Evolutionary conservation across 2,797 vertebrate genomes (phyloP).

Genomic region (Sebastes taczanowskii): DNA sequence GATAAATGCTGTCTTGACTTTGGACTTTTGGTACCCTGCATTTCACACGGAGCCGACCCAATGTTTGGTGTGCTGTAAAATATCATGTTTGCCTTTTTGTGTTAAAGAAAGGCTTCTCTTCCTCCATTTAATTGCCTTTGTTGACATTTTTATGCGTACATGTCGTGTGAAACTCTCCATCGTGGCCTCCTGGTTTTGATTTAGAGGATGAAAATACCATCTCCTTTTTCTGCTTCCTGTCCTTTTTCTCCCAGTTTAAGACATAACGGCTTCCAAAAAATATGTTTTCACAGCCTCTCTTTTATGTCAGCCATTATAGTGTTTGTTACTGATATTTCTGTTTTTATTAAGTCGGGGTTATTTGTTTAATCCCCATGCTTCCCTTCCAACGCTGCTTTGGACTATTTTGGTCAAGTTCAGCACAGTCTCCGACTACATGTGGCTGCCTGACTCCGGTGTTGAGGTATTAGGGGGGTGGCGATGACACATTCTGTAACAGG

Average conservation of each 20-base stretch:
- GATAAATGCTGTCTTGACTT: neutral
- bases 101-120: neutral
- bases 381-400: neutral
- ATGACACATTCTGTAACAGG: slow-evolving; percentile 18
- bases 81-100: neutral
- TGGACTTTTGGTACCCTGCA: neutral
- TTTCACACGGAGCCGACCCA: neutral
- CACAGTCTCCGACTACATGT: neutral
- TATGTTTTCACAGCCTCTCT: neutral
- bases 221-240: neutral
- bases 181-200: slow-evolving; percentile 33
- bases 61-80: slow-evolving; percentile 2
- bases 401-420: slow-evolving; percentile 22
- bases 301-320: slow-evolving; percentile 6
- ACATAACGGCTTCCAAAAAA: slow-evolving; percentile 9
- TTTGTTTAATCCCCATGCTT: slow-evolving; percentile 13
- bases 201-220: slow-evolving; percentile 25
- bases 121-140: slow-evolving; percentile 38
- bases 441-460: slow-evolving; percentile 17
- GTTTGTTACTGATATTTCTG: slow-evolving; percentile 24
- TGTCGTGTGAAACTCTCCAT: slow-evolving; percentile 14
- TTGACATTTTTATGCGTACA: slow-evolving; percentile 37
- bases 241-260: neutral
- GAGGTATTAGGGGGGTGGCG: slow-evolving; percentile 8
- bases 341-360: slow-evolving; percentile 14